Base-by-base conservation (phyloP, 2,113 vertebrate species). In the Sylvia atricapilla region DNA sequence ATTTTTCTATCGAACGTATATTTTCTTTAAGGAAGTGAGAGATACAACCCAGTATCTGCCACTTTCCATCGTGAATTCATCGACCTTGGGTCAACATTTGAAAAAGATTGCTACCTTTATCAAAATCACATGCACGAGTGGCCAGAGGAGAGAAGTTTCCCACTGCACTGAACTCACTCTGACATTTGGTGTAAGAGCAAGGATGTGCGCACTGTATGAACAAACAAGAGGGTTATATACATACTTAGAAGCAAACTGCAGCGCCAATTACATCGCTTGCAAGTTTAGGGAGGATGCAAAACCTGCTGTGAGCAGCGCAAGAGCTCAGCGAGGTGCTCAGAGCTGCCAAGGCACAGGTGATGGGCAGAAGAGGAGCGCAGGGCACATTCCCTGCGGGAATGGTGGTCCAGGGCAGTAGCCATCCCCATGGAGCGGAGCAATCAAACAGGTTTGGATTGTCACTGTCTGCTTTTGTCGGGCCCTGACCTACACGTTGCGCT, bases 391-490 rank as follows among this genome's bases (percentile, higher is more conserved):
- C 25, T 21, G 84, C 1, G 0, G 92, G 46, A 18, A 6, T 53
- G 4, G 77, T 13, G 27, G 62, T 87, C 68, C 52, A 1, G 24
- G 4, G 94, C 44, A 76, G 74, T 85, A 52, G 11, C 55, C 63
- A 5, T 50, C 87, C 77, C 64, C 93, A 96, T 97, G 95, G 92
- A 94, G 88, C 6, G 93, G 87, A 49, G 91, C 84, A 92, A 97
- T 97, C 97, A 96, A 96, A 94, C 90, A 84, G 95, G 91, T 96
- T 89, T 89, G 94, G 97, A 93, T 90, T 89, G 97, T 94, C 96
- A 80, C 50, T 95, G 89, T 97, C 97, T 75, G 95, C 97, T 91
- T 98, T 98, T 98, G 98, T 98, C 94, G 49, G 15, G 87, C 90
- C 79, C 94, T 98, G 98, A 97, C 98, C 97, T 98, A 75, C 96